Percentiles rank a stretch among this genome's conserved stretches.
phyloP scores from a whole-genome alignment of 2,888 invertebrate genomes.

The Rutpela maculata region DNA sequence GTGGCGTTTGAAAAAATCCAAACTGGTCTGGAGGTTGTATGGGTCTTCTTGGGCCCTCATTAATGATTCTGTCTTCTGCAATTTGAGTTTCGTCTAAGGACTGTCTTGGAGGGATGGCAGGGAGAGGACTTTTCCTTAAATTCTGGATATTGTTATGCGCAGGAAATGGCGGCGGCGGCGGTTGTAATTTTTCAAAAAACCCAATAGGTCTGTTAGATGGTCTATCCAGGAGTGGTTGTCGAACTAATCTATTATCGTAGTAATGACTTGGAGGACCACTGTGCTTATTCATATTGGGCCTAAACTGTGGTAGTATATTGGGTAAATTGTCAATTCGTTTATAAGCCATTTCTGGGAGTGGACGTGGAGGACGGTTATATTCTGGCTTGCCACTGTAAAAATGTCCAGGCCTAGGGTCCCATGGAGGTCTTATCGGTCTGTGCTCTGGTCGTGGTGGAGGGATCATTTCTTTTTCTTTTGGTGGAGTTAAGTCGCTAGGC shows the following conservation, averaged over 20 bases:
- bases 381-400: constrained; percentile 72
- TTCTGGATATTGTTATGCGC: constrained; percentile 72
- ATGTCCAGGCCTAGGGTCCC: constrained; percentile 74
- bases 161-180: constrained; percentile 67
- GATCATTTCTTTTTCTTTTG: constrained; percentile 67
- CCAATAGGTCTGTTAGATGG: constrained; percentile 72
- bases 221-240: constrained; percentile 72
- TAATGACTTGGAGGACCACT: constrained; percentile 53
- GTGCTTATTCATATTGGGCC: constrained; percentile 79
- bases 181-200: constrained; percentile 73
- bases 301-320: constrained; percentile 83
- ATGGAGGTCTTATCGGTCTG: constrained; percentile 71
- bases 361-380: constrained; percentile 71
- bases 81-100: constrained; percentile 46
- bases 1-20: constrained; percentile 68
- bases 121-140: constrained; percentile 73
- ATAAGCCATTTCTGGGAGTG: constrained; percentile 68
- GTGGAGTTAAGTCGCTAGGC: constrained; percentile 74
- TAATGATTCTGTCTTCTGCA: constrained; percentile 65
- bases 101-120: constrained; percentile 45
- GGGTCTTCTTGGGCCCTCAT: constrained; percentile 56
- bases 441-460: constrained; percentile 59
- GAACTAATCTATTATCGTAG: constrained; percentile 63
- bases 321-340: constrained; percentile 75
- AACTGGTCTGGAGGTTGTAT: constrained; percentile 63